These are phyloP conservation scores for Glaucopsyche alexis DNA, from an alignment of 2,888 invertebrate genomes.

Conservation along the genomic window DNA sequence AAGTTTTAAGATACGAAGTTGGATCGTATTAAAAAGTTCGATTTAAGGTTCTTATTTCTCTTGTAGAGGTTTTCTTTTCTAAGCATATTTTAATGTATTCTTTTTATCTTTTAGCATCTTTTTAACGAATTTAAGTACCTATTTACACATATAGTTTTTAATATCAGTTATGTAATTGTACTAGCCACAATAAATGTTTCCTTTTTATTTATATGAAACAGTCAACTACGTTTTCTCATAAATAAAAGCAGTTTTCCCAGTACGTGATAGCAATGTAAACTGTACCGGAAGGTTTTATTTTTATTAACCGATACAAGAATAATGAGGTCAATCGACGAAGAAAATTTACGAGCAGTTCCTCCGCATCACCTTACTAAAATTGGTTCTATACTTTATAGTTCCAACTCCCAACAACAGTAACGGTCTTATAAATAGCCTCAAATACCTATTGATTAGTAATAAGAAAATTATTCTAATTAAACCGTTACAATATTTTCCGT, in stretches of 20 bases:
- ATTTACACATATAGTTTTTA: no score
- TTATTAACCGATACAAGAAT: slow-evolving; percentile 9
- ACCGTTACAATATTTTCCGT: background rate
- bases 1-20: no score
- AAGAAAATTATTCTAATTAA: slow-evolving; percentile 11
- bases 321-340: slow-evolving; percentile 22
- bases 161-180: no score
- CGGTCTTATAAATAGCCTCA: background rate
- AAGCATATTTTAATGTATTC: no score
- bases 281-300: slow-evolving; percentile 18
- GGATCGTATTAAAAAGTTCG: no score
- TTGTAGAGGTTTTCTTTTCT: no score
- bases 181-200: no score
- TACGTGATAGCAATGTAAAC: slow-evolving; percentile 6
- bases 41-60: no score
- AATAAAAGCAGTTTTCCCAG: slow-evolving; percentile 11
- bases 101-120: no score
- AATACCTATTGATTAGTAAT: background rate
- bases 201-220: background rate
- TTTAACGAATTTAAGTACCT: no score
- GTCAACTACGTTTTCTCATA: background rate
- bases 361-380: slow-evolving; percentile 14
- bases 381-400: background rate
- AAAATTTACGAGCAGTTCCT: slow-evolving; percentile 26
- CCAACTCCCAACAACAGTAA: background rate